Base-by-base conservation (phyloP, 2,797 vertebrate species). In the Crenichthys baileyi region DNA sequence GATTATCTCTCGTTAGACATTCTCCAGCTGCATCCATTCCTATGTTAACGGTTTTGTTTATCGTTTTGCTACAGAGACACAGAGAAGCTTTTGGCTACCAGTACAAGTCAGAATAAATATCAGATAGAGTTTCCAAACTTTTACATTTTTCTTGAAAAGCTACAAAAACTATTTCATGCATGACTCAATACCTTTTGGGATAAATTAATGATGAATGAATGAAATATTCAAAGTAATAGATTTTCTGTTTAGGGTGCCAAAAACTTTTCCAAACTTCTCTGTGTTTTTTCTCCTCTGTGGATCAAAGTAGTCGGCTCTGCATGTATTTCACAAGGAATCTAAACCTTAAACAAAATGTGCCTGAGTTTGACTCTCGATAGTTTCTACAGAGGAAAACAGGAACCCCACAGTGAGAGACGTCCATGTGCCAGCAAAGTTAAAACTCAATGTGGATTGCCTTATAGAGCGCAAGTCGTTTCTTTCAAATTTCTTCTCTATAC, bases 401-500 rank as follows among this genome's bases (percentile, higher is more conserved):
- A 74, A 29, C 24, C 36, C 31, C 39, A 29, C 55, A 20, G 39
- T 22, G 50, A 78, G 22, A 71, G n/a, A 58, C 11, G 16, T 70
- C 12, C 26, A 12, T 39, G 63, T 36, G 11, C 18, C 11, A 39
- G 36, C 63, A 68, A 24, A 68, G 65, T 9, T n/a, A 20, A 73
- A 50, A 61, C 29, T 75, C 24, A 61, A 55, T 16, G 67, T 39
- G 75, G 73, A 79, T 39, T 58, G 24, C 48, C 55, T 73, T 65
- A 5, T 3, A 41, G 51, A 75, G 39, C 71, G 46, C n/a, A 72
- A 9, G 67, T 39, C 6, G 50, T 65, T 41, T 61, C 13, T 73
- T 51, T 51, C 12, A 39, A 7, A 5, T 82, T 77, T 80, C 76
- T 65, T 81, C 79, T 79, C 67, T 61, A 36, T 31, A 56, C 36